phyloP scores from a whole-genome alignment of 2,113 vertebrate species.

The Myxocyprinus asiaticus region DNA sequence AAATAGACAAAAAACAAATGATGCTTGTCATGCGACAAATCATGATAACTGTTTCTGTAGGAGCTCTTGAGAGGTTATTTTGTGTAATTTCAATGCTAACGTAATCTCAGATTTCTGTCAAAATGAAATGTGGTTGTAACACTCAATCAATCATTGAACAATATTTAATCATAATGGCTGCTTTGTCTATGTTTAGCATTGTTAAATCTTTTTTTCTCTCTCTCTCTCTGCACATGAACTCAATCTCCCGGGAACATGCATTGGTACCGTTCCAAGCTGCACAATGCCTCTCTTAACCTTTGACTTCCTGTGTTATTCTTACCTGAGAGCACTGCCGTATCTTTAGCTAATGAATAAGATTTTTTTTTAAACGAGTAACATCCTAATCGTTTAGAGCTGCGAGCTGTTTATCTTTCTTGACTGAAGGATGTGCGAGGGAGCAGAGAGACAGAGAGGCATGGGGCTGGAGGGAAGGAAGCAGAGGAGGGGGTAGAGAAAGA shows the following conservation, averaged over 20 bases:
- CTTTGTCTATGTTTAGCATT: constrained; percentile 52
- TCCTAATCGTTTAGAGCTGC: constrained; percentile 62
- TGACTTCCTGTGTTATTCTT: constrained; percentile 73
- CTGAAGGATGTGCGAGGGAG: constrained; percentile 67
- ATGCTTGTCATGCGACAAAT: too few species aligned
- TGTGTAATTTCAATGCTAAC: background rate
- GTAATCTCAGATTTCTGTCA: background rate
- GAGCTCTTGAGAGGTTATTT: too few species aligned
- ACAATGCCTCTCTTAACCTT: constrained; percentile 75
- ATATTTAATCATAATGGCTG: constrained; percentile 53
- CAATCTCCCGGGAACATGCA: constrained; percentile 15
- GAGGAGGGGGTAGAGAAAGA: constrained; percentile 66
- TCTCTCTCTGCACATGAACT: background rate
- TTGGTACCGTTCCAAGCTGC: constrained; percentile 56
- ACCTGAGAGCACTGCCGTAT: constrained; percentile 66
- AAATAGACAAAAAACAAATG: too few species aligned
- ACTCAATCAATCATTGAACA: background rate
- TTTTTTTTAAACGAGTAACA: constrained; percentile 67
- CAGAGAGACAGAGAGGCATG: constrained; percentile 68
- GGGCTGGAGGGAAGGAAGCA: constrained; percentile 61
- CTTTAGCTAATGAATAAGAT: constrained; percentile 46
- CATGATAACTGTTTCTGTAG: too few species aligned
- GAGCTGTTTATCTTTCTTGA: constrained; percentile 76
- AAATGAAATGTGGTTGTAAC: background rate
- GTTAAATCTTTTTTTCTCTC: constrained; percentile 9